Conservation (phyloP, 2,113 vertebrate genomes). For the Origma solitaria region DNA sequence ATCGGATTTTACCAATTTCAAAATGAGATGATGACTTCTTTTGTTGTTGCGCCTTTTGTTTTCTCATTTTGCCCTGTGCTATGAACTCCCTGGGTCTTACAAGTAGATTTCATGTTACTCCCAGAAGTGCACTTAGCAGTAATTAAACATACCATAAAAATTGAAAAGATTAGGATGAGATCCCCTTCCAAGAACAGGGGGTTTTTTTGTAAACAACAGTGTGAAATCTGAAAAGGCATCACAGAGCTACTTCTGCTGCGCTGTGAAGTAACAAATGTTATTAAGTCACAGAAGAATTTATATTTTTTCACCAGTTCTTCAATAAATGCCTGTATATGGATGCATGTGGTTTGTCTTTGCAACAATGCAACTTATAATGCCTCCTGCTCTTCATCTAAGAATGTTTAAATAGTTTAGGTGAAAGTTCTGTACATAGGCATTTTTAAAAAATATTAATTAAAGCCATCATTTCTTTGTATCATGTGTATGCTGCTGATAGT, state of each 20-base stretch:
- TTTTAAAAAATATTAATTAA: background rate
- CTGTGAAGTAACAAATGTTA: background rate
- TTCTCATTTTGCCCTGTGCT: background rate
- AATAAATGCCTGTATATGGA: background rate
- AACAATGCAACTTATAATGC: background rate
- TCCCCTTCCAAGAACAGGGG: background rate
- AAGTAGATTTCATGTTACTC: background rate
- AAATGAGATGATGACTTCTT: background rate
- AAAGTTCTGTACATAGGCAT: background rate
- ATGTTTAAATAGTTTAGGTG: background rate
- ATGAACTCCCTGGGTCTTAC: background rate
- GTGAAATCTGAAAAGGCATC: background rate
- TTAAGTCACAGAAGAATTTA: background rate
- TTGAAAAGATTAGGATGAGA: background rate
- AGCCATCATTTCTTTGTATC: background rate
- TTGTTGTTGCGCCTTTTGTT: background rate
- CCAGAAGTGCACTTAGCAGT: background rate
- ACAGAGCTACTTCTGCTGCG: background rate
- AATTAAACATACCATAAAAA: slow-evolving; percentile 4
- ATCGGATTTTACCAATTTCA: background rate
- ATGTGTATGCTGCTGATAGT: background rate
- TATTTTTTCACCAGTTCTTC: background rate
- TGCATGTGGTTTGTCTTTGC: background rate
- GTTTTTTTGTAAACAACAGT: background rate
- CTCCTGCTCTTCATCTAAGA: background rate